A percentile compares a stretch with the other conserved stretches of the same genome.
These are phyloP conservation scores for Dipodomys merriami DNA, from an alignment of 2,113 vertebrate genomes.

Conservation along the genomic window DNA sequence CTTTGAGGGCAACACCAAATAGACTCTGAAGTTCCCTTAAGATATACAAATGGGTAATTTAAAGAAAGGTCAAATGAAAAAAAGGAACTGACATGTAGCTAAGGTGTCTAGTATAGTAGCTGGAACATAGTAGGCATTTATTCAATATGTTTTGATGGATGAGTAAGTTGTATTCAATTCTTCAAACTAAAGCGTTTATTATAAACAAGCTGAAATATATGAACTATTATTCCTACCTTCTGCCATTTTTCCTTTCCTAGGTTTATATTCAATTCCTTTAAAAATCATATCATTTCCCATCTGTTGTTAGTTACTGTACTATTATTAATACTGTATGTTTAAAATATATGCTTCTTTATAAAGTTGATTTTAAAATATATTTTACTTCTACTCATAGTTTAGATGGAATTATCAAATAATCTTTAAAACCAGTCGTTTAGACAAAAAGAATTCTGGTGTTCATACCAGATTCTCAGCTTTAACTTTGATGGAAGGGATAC, in stretches of 20 bases:
- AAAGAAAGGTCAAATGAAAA: slow-evolving; percentile 14
- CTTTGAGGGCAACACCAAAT: slow-evolving; percentile 1
- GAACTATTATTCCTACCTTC: not conserved
- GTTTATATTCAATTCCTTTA: not conserved
- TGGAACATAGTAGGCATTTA: not conserved
- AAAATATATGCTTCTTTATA: slow-evolving; percentile 55
- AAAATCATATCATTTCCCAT: not conserved
- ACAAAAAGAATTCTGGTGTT: slow-evolving; percentile 42
- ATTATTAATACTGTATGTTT: not conserved
- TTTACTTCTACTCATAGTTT: slow-evolving; percentile 52
- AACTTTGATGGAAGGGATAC: slow-evolving; percentile 26
- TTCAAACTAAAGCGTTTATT: slow-evolving; percentile 16
- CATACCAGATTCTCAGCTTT: slow-evolving; percentile 20
- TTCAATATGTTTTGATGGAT: not conserved
- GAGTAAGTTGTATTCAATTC: not conserved
- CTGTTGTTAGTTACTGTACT: not conserved
- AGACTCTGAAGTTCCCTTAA: slow-evolving; percentile 22
- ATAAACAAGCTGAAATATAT: not conserved
- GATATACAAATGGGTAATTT: not conserved
- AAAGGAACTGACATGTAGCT: not conserved
- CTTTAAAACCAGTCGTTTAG: slow-evolving; percentile 60
- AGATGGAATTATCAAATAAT: slow-evolving; percentile 35
- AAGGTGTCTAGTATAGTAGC: not conserved
- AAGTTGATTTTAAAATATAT: slow-evolving; percentile 52
- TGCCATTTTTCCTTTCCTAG: not conserved